phyloP scores from a whole-genome alignment of 2,888 invertebrate genomes.

The Hoplodrina ambigua region DNA sequence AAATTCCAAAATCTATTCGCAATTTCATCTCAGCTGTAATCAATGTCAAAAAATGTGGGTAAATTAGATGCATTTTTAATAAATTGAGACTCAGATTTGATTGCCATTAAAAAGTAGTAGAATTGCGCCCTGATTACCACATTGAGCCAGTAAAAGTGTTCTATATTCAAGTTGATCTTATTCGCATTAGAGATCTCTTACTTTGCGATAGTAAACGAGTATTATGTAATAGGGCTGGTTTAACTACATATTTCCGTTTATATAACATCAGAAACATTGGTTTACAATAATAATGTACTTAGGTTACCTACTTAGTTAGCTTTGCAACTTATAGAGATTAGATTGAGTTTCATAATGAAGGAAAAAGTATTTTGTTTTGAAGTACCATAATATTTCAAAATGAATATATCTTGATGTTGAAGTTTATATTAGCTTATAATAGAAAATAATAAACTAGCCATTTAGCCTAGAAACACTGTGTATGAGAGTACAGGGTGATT shows the following conservation, averaged over 20 bases:
- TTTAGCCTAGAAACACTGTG: background rate
- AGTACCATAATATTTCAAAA: background rate
- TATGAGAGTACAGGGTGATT: background rate
- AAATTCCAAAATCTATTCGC: no score
- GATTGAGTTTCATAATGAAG: background rate
- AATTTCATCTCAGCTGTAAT: no score
- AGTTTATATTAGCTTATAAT: background rate
- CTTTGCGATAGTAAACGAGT: conserved; percentile 38
- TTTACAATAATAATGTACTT: conserved; percentile 19
- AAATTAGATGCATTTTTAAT: no score
- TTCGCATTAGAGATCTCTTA: conserved; percentile 44
- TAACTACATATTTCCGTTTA: conserved; percentile 36
- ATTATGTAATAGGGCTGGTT: conserved; percentile 40
- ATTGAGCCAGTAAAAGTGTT: conserved; percentile 45
- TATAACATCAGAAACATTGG: conserved; percentile 30
- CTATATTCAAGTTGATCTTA: conserved; percentile 48
- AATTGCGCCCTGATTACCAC: background rate
- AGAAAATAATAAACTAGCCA: background rate
- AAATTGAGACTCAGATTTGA: no score
- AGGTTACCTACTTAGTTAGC: background rate
- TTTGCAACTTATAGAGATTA: conserved; percentile 19
- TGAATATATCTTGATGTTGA: background rate
- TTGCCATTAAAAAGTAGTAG: no score
- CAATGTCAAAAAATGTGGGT: no score
- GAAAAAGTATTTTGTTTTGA: background rate